These are phyloP conservation scores for Calliphora vomitoria DNA, from an alignment of 2,888 invertebrate species.

Conservation along the genomic window DNA sequence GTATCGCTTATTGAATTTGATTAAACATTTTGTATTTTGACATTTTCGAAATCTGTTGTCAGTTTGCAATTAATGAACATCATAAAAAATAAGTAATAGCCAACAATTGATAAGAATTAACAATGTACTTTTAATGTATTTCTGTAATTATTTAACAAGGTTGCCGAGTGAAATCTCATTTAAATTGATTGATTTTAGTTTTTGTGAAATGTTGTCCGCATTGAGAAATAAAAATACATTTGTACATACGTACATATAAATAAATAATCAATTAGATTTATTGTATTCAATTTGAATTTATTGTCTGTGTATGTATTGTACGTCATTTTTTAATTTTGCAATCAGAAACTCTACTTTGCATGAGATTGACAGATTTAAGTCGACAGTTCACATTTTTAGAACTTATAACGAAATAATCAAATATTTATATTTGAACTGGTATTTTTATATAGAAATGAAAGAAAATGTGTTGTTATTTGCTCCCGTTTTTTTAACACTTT, in stretches of 20 bases:
- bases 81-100: background rate
- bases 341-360: background rate
- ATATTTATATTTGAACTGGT: background rate
- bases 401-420: background rate
- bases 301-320: background rate
- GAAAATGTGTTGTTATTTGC: too few species aligned
- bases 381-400: background rate
- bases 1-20: background rate
- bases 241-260: background rate
- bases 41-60: background rate
- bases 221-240: background rate
- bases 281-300: conserved; percentile 15
- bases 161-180: background rate
- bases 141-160: conserved; percentile 43
- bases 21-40: conserved; percentile 25
- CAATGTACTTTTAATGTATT: conserved; percentile 28
- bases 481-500: too few species aligned
- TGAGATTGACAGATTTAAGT: background rate
- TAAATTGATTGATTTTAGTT: conserved; percentile 28
- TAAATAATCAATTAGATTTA: conserved; percentile 41
- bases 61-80: conserved; percentile 34
- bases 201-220: background rate
- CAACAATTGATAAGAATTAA: conserved; percentile 31
- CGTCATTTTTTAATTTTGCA: background rate
- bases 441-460: background rate